phyloP scores from a whole-genome alignment of 2,888 invertebrate species.

The Drosophila eohydei region DNA sequence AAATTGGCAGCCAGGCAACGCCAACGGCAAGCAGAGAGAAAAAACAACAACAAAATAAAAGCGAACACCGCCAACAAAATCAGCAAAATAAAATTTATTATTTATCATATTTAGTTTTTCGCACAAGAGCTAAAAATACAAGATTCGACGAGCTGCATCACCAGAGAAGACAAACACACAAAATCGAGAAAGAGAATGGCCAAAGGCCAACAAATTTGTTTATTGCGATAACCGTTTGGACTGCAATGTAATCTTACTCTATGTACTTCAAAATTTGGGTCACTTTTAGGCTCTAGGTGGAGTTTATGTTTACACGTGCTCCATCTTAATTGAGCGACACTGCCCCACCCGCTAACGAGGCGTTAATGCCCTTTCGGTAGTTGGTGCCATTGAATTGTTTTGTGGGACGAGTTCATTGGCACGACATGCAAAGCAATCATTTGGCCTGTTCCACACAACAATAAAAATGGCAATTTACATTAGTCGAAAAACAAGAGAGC shows the following conservation, averaged over 20 bases:
- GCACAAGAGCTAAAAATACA: constrained; percentile 61
- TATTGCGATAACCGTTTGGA: constrained; percentile 37
- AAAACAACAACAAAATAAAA: constrained; percentile 22
- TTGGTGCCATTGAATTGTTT: constrained; percentile 46
- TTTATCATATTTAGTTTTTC: constrained; percentile 61
- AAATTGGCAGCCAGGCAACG: constrained; percentile 63
- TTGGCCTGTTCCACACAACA: constrained; percentile 45
- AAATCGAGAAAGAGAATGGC: constrained; percentile 1
- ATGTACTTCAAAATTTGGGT: constrained; percentile 29
- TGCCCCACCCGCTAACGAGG: constrained; percentile 3
- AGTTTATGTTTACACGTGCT: constrained; percentile 40
- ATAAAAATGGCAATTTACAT: constrained; percentile 66
- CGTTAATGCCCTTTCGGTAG: constrained; percentile 42
- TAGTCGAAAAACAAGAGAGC: constrained; percentile 40
- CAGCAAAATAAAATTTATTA: constrained; percentile 62
- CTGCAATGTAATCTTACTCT: constrained; percentile 4
- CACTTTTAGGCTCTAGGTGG: constrained; percentile 26
- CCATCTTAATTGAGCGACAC: constrained; percentile 53
- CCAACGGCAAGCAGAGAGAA: constrained; percentile 11
- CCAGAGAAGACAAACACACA: neutral
- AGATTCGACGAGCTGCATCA: constrained; percentile 41
- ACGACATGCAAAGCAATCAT: constrained; percentile 74
- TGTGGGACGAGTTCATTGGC: constrained; percentile 66
- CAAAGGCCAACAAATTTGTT: constrained; percentile 25
- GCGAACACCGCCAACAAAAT: constrained; percentile 34